Conservation (phyloP, 92 coral and sea anemone genomes). For the Anthopleura xanthogrammica region DNA sequence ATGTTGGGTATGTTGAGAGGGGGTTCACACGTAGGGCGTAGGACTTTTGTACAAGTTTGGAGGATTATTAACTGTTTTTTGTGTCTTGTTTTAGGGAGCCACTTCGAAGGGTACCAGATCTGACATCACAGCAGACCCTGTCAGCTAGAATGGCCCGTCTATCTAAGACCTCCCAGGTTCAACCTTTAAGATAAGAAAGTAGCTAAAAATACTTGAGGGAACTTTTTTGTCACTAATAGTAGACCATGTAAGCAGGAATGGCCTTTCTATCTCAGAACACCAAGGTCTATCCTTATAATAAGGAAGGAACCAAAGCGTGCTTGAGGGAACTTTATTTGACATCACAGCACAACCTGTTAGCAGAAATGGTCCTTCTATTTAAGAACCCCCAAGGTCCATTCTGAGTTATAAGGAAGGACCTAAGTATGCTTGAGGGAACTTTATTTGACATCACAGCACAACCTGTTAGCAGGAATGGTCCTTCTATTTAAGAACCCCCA, state of each 20-base stretch:
- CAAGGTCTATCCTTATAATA: too few relatives aligned
- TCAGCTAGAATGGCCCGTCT: conserved; percentile 71
- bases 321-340: conserved; percentile 67
- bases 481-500: conserved; percentile 54
- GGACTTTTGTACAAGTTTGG: background rate
- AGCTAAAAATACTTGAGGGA: conserved; percentile 23
- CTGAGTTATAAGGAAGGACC: background rate
- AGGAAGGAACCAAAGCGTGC: too few relatives aligned
- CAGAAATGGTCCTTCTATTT: conserved; percentile 59
- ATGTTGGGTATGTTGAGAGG: too few relatives aligned
- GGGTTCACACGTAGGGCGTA: too few relatives aligned
- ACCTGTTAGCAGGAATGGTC: conserved; percentile 42
- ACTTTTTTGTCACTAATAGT: conserved; percentile 57
- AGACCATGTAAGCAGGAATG: conserved; percentile 60
- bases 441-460: conserved; percentile 57
- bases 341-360: conserved; percentile 25
- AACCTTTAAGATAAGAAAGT: background rate
- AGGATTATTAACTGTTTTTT: background rate
- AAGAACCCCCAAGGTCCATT: conserved; percentile 46
- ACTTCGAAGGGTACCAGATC: conserved; percentile 67
- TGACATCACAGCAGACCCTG: conserved; percentile 65
- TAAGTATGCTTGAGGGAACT: conserved; percentile 40
- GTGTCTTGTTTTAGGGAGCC: conserved; percentile 14
- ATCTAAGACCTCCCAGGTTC: conserved; percentile 53
- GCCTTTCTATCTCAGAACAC: conserved; percentile 23